These are phyloP conservation scores for Madoqua kirkii DNA, from an alignment of 2,113 vertebrate species.

Conservation along the genomic window DNA sequence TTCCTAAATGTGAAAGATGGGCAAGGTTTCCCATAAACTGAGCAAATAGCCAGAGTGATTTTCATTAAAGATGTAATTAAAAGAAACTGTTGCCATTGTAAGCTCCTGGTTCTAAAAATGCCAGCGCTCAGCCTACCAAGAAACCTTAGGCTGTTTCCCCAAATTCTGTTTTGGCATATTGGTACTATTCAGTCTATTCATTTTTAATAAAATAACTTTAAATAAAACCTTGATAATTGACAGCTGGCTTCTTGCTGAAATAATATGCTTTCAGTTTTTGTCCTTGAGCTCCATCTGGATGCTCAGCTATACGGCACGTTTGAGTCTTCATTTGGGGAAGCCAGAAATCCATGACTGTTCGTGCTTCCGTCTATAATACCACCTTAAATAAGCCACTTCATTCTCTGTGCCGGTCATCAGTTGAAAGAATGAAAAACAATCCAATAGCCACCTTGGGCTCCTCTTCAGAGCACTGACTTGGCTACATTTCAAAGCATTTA, in stretches of 20 bases:
- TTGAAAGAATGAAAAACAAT: not conserved
- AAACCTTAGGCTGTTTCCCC: not conserved
- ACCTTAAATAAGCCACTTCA: not conserved
- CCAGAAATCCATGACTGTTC: not conserved
- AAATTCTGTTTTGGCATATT: conserved; percentile 12
- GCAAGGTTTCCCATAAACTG: not conserved
- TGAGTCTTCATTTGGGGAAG: not conserved
- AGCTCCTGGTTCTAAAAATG: not conserved
- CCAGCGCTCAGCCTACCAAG: not conserved
- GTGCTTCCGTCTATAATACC: not conserved
- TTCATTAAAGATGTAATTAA: not conserved
- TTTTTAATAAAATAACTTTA: conserved; percentile 38
- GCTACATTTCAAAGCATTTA: conserved; percentile 7
- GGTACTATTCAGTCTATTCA: not conserved
- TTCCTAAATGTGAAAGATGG: not conserved
- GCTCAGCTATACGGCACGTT: not conserved
- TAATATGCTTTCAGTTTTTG: not conserved
- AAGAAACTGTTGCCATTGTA: not conserved
- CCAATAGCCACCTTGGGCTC: not conserved
- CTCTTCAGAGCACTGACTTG: not conserved
- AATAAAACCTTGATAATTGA: not conserved
- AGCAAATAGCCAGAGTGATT: not conserved
- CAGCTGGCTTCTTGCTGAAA: not conserved
- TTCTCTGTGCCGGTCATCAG: not conserved
- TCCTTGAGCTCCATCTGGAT: not conserved